Evolutionary conservation across 2,113 vertebrate genomes (phyloP), one percentile per base, ranked within the genome.

Genomic region (Dinomys branickii): DNA sequence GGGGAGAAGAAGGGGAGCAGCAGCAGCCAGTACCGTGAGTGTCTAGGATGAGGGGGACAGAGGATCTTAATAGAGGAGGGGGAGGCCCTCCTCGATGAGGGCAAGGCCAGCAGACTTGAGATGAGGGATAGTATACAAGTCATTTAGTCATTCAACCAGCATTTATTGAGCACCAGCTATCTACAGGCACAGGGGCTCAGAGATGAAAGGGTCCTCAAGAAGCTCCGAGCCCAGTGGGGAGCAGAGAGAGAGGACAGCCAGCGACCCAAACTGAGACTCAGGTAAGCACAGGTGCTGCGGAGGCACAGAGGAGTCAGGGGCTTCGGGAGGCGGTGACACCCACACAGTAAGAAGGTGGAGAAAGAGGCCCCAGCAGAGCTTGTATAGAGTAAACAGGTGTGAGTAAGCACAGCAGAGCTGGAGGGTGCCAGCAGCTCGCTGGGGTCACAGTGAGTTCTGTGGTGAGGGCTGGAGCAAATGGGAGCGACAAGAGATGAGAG

Each of bases 21-120:
- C 75, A 1, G 75, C 56, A 0, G 88, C 81, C 30, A 95, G 88
- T 63, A 10, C 44, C 2, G 82, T 94, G 87, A 94, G 69, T 96
- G 17, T 10, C 5, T 19, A 44, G 28, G 9, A 59, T 7, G 17
- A 4, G 20, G 56, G 28, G 61, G 58, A 17, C 11, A 20, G 77
- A 20, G 41, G 41, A 17, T 58, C 54, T 59, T 35, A 38, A 38
- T 24, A 50, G 52, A 75, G 20, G 28, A 85, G 20, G 61, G 2
- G 50, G 54, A 54, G 30, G n/a, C 17, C 30, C 52, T 52, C 35
- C 50, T 19, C 7, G 19, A 10, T 10, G 56, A 77, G 52, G 5
- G 24, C 33, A 1, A 4, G 17, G 54, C 54, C 38, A 61, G 41
- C n/a, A 28, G 63, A 28, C 73, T 2, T 35, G 44, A 69, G 84